Evolutionary conservation across 2,797 vertebrate genomes (phyloP), one percentile per base, ranked within the genome.

Genomic region (Loriculus beryllinus): DNA sequence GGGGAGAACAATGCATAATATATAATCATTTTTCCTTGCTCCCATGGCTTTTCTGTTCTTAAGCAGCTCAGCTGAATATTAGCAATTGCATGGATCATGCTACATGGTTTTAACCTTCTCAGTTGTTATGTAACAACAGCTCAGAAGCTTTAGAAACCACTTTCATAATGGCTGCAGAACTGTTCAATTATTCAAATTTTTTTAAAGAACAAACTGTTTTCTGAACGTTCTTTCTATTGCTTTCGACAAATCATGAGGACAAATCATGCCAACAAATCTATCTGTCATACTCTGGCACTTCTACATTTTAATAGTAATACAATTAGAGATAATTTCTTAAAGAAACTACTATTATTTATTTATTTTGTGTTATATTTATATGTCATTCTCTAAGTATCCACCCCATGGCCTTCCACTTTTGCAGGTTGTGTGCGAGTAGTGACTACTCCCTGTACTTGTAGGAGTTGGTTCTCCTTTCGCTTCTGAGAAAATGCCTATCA

Each of bases 51-150:
- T 85, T 96, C 43, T 79, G 45, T 60, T 95, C 74, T 90, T 94
- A 95, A 97, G 96, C 92, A 97, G 78, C 28, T 95, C 19, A 11
- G 49, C 51, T 93, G 49, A 96, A 93, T 92, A 89, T 95, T 96
- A 96, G 63, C 74, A 97, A 96, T 96, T 97, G 94, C 22, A 82
- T 97, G 93, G 97, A 90, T 96, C 90, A 93, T 75, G 22, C 49
- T 72, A 92, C 14, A 6, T 88, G 59, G 76, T 95, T 96, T 96
- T 96, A 96, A 94, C 48, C 81, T 96, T 94, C 59, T 82, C 15
- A 0, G 29, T 63, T 95, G 76, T 96, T 96, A 90, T 39, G 82
- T 78, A 97, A 96, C 72, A 96, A 91, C 95, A 95, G 62, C 71
- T 84, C 72, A 82, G 65, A 78, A 86, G 31, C 90, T 95, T 96